phyloP scores from a whole-genome alignment of 2,888 invertebrate species.

The Apamea crenata region DNA sequence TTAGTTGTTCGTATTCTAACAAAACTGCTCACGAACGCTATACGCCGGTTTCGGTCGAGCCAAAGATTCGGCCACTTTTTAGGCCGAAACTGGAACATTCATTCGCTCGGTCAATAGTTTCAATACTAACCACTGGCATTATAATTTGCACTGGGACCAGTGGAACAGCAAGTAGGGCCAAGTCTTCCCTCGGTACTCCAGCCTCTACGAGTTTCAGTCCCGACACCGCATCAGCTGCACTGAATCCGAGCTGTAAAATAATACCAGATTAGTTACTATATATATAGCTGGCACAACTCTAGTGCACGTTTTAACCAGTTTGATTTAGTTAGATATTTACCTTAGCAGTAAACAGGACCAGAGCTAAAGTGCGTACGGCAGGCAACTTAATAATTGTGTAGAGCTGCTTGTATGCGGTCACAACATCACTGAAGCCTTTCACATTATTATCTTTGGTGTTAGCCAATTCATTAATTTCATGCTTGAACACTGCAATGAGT shows the following conservation, averaged over 20 bases:
- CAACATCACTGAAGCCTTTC: conserved; percentile 84
- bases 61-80: not conserved
- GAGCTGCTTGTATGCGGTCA: conserved; percentile 95
- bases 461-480: conserved; percentile 91
- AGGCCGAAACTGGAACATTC: not conserved
- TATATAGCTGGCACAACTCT: not conserved
- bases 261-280: not conserved
- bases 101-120: not conserved
- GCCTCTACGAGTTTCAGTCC: conserved; percentile 98
- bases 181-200: conserved; percentile 98
- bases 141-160: conserved; percentile 98
- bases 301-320: not conserved
- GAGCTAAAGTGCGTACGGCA: conserved; percentile 94
- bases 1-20: not conserved
- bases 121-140: conserved; percentile 94
- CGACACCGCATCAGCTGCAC: conserved; percentile 98
- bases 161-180: conserved; percentile 98
- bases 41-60: not conserved
- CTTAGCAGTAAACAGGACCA: conserved; percentile 97
- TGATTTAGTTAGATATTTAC: conserved; percentile 82
- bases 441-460: conserved; percentile 76
- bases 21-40: not conserved
- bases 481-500: conserved; percentile 96
- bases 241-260: conserved; percentile 95
- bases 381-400: conserved; percentile 95